Conservation (phyloP, 2,113 vertebrate genomes). For the Microcebus murinus region DNA sequence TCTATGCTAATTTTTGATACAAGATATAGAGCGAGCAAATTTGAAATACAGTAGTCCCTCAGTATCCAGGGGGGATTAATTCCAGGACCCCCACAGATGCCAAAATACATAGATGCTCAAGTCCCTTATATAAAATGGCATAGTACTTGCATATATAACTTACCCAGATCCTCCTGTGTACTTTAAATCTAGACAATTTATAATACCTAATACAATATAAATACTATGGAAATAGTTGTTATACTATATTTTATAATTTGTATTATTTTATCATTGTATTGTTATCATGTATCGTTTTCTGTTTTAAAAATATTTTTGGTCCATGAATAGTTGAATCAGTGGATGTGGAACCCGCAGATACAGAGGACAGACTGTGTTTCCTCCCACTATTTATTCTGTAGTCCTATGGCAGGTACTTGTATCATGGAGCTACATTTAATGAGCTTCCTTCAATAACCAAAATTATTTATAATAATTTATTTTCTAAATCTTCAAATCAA, state of each 20-base stretch:
- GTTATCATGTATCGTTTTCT: neutral
- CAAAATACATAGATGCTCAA: neutral
- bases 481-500: neutral
- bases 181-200: neutral
- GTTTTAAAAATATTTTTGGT: neutral
- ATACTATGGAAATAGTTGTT: neutral
- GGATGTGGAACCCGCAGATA: neutral
- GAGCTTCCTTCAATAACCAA: neutral
- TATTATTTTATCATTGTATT: neutral
- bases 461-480: neutral
- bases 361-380: neutral
- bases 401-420: neutral
- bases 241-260: neutral
- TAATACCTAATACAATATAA: neutral
- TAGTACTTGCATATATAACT: neutral
- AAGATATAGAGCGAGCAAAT: neutral
- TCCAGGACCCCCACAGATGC: neutral
- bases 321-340: neutral
- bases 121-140: neutral
- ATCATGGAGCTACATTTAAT: neutral
- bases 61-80: neutral
- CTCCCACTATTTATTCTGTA: neutral
- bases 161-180: neutral
- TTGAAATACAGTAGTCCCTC: neutral
- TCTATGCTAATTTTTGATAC: neutral